These are phyloP conservation scores for Rhyacophila evoluta DNA, from an alignment of 2,888 invertebrate species.

Conservation along the genomic window DNA sequence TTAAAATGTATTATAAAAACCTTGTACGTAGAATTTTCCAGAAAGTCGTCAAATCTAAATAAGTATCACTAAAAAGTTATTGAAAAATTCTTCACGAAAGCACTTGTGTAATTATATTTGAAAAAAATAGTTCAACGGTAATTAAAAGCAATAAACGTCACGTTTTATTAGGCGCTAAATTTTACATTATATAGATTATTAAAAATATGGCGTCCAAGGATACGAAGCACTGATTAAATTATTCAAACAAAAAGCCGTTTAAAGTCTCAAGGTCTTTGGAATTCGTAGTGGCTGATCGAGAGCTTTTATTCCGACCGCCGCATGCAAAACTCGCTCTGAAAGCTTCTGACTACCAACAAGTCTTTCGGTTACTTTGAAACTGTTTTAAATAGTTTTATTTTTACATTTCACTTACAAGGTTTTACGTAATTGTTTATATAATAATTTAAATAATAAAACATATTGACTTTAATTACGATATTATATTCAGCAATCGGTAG, in stretches of 20 bases:
- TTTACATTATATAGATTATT: background rate
- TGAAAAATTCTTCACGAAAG: too few relatives aligned
- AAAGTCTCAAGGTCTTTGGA: background rate
- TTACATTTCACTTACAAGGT: background rate
- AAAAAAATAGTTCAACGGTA: too few relatives aligned
- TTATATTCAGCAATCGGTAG: too few relatives aligned
- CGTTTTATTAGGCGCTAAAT: background rate
- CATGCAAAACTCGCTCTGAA: background rate
- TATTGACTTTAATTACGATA: too few relatives aligned
- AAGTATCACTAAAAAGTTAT: too few relatives aligned
- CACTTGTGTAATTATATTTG: too few relatives aligned
- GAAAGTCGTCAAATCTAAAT: too few relatives aligned
- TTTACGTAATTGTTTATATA: too few relatives aligned
- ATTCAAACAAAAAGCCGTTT: background rate
- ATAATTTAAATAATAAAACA: too few relatives aligned
- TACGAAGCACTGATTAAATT: background rate
- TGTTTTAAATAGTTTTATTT: background rate
- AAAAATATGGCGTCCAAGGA: background rate
- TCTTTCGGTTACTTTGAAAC: background rate
- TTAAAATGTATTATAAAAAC: too few relatives aligned
- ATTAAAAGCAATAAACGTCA: background rate
- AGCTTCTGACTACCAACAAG: background rate
- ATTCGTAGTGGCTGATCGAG: constrained; percentile 19
- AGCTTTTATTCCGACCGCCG: constrained; percentile 14
- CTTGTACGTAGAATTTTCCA: too few relatives aligned